phyloP scores from a whole-genome alignment of 1,140 invertebrate species.

The Pogonomyrmex californicus region DNA sequence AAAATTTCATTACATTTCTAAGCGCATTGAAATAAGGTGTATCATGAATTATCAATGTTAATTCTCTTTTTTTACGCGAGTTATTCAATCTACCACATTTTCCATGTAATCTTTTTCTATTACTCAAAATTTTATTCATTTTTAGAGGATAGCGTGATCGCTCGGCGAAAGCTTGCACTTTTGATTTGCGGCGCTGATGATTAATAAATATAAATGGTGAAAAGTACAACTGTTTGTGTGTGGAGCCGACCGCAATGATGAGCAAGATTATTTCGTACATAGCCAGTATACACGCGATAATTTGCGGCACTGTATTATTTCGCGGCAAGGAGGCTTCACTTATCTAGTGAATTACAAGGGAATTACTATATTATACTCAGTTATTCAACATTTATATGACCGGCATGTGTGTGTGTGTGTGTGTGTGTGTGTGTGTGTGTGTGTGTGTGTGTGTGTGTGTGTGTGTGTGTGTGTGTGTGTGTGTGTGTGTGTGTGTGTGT shows the following conservation, averaged over 20 bases:
- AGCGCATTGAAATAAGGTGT: not conserved
- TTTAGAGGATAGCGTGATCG: not conserved
- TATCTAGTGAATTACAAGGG: constrained; percentile 44
- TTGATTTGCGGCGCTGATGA: not conserved
- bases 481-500: too few relatives aligned
- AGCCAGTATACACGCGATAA: constrained; percentile 26
- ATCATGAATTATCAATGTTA: not conserved
- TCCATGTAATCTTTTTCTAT: not conserved
- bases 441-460: not conserved
- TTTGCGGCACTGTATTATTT: constrained; percentile 33
- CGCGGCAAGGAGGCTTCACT: constrained; percentile 25
- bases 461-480: too few relatives aligned
- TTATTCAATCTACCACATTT: not conserved
- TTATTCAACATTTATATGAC: constrained; percentile 19
- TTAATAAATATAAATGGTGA: constrained; percentile 16
- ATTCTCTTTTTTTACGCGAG: not conserved
- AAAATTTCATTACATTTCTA: not conserved
- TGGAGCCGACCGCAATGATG: not conserved
- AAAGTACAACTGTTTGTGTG: not conserved
- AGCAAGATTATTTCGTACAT: constrained; percentile 30
- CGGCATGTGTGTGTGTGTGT: not conserved
- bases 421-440: too few relatives aligned
- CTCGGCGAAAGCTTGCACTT: not conserved
- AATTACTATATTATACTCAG: constrained; percentile 57
- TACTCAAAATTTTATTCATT: not conserved